Percentiles rank a stretch among this genome's conserved stretches.
Evolutionary conservation across 92 coral and sea anemone genomes (phyloP).

Genomic region (Porites rus): DNA sequence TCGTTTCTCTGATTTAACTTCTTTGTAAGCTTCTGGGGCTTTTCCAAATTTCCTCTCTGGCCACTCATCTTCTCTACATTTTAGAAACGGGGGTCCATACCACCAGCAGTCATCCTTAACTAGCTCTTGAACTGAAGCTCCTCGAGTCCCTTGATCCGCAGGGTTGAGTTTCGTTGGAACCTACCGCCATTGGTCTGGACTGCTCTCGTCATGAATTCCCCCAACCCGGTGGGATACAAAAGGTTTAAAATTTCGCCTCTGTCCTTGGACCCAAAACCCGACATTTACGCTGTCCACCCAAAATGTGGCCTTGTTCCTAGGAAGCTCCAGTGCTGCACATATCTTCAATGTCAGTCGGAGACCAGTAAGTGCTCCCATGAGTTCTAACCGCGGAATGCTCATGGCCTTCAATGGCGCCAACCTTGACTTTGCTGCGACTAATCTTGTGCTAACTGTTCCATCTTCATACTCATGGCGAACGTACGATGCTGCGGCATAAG

Average conservation of each 20-base stretch:
- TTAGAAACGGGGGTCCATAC: too few species aligned
- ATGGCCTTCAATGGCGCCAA: neutral
- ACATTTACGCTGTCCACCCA: conserved; percentile 70
- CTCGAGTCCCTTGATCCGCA: too few species aligned
- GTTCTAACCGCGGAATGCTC: conserved; percentile 46
- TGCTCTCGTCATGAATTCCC: too few species aligned
- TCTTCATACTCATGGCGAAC: neutral
- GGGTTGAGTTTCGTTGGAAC: too few species aligned
- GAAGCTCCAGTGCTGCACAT: conserved; percentile 57
- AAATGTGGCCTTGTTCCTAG: conserved; percentile 52
- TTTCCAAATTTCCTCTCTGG: conserved; percentile 46
- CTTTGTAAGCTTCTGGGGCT: conserved; percentile 35
- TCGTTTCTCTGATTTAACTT: conserved; percentile 36
- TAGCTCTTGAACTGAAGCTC: too few species aligned
- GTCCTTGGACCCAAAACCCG: conserved; percentile 69
- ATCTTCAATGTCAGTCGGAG: conserved; percentile 62
- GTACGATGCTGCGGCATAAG: conserved; percentile 31
- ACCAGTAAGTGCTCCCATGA: conserved; percentile 72
- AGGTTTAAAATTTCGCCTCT: conserved; percentile 64
- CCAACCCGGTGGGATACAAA: conserved; percentile 75
- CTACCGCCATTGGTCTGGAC: too few species aligned
- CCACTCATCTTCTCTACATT: conserved; percentile 38
- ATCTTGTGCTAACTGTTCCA: conserved; percentile 9
- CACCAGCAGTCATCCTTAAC: too few species aligned
- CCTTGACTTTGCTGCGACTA: neutral